Evolutionary conservation across 2,888 invertebrate species (phyloP), one percentile per base, ranked within the genome.

Genomic region (Mamestra brassicae): DNA sequence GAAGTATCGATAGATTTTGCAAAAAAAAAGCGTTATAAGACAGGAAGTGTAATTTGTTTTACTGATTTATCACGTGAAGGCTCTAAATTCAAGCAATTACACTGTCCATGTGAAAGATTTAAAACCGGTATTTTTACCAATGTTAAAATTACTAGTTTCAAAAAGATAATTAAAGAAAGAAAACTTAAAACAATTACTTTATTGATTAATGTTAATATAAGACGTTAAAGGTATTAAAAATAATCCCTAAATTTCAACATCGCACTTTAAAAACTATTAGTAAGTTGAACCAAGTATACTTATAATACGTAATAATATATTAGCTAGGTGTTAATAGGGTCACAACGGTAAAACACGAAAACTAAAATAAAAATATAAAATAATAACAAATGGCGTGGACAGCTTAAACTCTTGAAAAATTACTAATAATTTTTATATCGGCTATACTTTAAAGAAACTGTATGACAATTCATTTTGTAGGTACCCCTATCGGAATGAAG

Each of bases 371-470:
- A 86, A 85, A 82, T 80, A 81, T 84, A 78, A 87, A 87, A 85
- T 85, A 81, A 80, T 87, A 86, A 87, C 63, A 76, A 82, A 86
- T 86, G 82, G 87, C 50, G 86, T 11, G 69, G 86, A 86, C 87
- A 85, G 87, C 87, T 86, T 86, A 87, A 71, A 80, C 65, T 71
- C 58, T 52, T 86, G 86, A 86, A 64, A 78, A 80, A 86, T 86
- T 78, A 65, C 71, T 42, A 55, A 73, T 74, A 65, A 85, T 85
- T 87, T 86, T 79, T 87, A 84, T 67, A 80, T 82, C 86, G 86
- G 87, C 78, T 80, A 63, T 54, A 78, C 73, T 78, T 71, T 68
- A 85, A 84, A 85, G 84, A 76, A 76, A 82, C 76, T 62, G 71
- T 75, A 85, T 87, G 83, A 85, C 80, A 76, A 84, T 88, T 84